phyloP scores from a whole-genome alignment of 2,113 vertebrate species.

The Oenanthe oenanthe region DNA sequence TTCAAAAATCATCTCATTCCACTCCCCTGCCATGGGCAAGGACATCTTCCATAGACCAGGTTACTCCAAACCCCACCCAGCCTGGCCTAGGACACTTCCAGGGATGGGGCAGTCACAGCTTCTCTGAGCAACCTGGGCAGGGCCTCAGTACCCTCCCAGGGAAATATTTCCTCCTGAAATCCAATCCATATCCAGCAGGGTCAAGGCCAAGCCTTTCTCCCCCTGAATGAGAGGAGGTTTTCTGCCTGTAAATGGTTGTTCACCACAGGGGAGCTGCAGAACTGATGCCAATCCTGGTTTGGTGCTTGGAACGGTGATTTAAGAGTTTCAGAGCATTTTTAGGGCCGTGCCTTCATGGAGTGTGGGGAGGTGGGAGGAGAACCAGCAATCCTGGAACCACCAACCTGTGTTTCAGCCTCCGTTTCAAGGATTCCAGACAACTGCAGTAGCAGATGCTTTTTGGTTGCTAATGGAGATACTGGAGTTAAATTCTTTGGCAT shows the following conservation, averaged over 20 bases:
- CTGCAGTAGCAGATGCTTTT: not conserved
- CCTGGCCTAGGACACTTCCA: not conserved
- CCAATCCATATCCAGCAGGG: not conserved
- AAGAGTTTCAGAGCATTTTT: not conserved
- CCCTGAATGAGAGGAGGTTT: not conserved
- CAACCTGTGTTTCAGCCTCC: not conserved
- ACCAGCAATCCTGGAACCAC: not conserved
- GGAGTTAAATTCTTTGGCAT: not conserved
- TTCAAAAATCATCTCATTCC: not conserved
- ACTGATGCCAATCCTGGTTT: not conserved
- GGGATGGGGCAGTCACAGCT: not conserved
- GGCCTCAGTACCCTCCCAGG: not conserved
- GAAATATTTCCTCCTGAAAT: not conserved
- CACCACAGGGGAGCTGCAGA: not conserved
- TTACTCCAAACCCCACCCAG: not conserved
- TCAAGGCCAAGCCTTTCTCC: not conserved
- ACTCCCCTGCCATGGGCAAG: not conserved
- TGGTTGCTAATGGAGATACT: not conserved
- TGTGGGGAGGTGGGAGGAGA: not conserved
- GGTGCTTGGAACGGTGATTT: accelerated
- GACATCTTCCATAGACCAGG: not conserved
- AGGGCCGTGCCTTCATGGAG: not conserved
- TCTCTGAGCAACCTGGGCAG: not conserved
- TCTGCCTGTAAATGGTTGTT: not conserved
- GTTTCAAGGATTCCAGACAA: not conserved